Conservation (phyloP, 2,113 vertebrate genomes). For the Tragulus kanchil region DNA sequence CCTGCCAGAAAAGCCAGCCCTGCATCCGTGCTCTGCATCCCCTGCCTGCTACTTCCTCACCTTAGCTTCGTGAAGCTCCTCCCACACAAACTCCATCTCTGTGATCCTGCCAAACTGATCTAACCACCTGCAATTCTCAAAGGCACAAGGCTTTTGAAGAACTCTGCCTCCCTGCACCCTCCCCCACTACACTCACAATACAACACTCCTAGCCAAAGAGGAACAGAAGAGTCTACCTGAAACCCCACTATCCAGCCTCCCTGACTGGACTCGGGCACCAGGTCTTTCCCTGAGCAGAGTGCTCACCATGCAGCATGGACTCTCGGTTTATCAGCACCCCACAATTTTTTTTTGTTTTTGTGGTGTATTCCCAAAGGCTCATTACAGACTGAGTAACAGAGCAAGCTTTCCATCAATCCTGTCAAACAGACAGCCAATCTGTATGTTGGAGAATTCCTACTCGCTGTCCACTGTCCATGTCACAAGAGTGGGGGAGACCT, state of each 20-base stretch:
- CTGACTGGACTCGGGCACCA: neutral
- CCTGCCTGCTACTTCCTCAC: neutral
- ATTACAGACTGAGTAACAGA: neutral
- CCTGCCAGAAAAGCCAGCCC: neutral
- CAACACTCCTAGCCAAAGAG: neutral
- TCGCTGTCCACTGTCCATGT: neutral
- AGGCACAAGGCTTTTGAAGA: neutral
- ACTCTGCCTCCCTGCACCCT: neutral
- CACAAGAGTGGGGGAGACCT: no score
- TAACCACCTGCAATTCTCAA: neutral
- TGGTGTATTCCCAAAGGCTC: neutral
- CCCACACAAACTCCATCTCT: neutral
- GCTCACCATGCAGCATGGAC: fast-evolving
- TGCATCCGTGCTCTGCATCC: neutral
- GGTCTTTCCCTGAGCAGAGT: neutral
- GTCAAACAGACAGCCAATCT: neutral
- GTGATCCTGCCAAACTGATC: neutral
- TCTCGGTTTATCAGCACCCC: neutral
- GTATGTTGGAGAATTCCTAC: neutral
- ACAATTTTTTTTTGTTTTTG: no score
- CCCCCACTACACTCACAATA: neutral
- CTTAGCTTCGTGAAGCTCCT: neutral
- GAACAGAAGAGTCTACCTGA: neutral
- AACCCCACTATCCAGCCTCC: neutral
- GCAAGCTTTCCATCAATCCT: neutral